Conservation (phyloP, 2,113 vertebrate genomes). For the Columbina picui region DNA sequence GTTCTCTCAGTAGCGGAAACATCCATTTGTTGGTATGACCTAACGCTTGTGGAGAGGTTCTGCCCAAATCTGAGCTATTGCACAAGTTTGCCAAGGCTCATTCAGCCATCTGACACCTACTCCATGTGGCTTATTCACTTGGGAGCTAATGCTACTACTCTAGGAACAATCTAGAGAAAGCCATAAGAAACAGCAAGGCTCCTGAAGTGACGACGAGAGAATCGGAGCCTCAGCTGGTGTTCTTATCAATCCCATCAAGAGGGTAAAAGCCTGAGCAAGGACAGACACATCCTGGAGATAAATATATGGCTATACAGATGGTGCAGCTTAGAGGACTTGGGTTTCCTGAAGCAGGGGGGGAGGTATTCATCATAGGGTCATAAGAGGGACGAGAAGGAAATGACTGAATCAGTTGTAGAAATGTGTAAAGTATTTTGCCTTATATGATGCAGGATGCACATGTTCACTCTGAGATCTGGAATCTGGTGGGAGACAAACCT, state of each 20-base stretch:
- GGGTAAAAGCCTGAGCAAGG: slow-evolving; percentile 40
- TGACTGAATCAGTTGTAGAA: slow-evolving; percentile 31
- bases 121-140: background rate
- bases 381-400: slow-evolving; percentile 59
- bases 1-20: background rate
- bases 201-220: background rate
- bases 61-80: background rate
- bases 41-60: background rate
- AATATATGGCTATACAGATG: slow-evolving; percentile 55
- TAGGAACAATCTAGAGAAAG: background rate
- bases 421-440: slow-evolving; percentile 6
- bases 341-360: slow-evolving; percentile 49
- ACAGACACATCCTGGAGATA: slow-evolving; percentile 63
- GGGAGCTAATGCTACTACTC: background rate
- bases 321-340: slow-evolving; percentile 22
- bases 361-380: slow-evolving; percentile 28
- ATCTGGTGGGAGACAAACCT: slow-evolving; percentile 25
- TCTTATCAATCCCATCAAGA: slow-evolving; percentile 32
- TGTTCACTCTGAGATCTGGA: slow-evolving; percentile 47
- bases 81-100: background rate
- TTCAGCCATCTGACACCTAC: background rate
- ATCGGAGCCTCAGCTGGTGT: background rate
- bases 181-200: background rate
- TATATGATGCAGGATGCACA: slow-evolving; percentile 56
- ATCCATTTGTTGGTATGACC: background rate